Evolutionary conservation across 30 jellyfish, hydroid and myxozoan species (phyloP), one percentile per base, ranked within the genome.

Genomic region (Mastigias papua): DNA sequence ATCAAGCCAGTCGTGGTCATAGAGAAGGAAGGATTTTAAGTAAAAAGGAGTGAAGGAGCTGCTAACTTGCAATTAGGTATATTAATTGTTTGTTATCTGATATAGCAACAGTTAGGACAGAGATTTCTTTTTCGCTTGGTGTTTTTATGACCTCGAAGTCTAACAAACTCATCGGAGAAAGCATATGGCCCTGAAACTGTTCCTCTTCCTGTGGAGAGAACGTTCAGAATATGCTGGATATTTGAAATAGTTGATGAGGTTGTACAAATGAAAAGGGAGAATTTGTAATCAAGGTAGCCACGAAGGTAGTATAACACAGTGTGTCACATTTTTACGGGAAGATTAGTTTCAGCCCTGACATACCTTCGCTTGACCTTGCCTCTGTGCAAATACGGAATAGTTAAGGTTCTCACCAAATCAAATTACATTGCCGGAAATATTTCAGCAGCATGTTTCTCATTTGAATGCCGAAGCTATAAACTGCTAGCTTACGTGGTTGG

Each of bases 351-450:
- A n/a, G n/a, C n/a, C n/a, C n/a, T 51, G 23, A 51, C 2, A 21
- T 19, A 63, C 17, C 74, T 10, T 19, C 37, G 74, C 74, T 63
- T 63, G 74, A 63, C 74, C 42, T 23, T 23, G 19, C 35, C 23
- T 63, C 46, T 37, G 54, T 37, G 11, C 54, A 3, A 37, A 11
- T 37, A 37, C 54, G 54, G 54, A 37, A 11, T 37, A 37, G 11
- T 37, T 5, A 37, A 63, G 21, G 20, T 63, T 63, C 88, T 66
- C 88, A 77, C 88, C 78, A 62, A 63, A 63, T 63, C 42, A 2
- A 63, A 63, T 63, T 7, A 28, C 65, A 51, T 48, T 69, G 35
- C 88, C 88, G 88, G 88, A 77, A 77, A 77, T 77, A 33, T 25
- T 30, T 20, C 67, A 77, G 64, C 88, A 49, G 88, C 69, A 77